These are phyloP conservation scores for Margarornis squamiger DNA, from an alignment of 2,797 vertebrate genomes.

Conservation along the genomic window DNA sequence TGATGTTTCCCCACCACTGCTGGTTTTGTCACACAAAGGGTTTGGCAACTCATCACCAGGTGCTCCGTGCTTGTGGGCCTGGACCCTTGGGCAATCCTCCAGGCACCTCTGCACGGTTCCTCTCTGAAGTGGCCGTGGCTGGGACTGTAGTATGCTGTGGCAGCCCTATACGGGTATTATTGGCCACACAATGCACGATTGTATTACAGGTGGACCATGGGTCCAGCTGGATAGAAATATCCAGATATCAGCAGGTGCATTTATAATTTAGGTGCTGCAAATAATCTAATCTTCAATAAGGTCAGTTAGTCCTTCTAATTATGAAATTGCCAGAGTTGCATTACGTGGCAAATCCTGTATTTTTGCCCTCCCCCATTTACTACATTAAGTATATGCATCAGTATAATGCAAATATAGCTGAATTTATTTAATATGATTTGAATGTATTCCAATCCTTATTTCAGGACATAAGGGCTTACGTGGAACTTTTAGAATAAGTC, in stretches of 20 bases:
- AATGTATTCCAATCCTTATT: background rate
- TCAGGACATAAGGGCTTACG: background rate
- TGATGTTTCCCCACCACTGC: rapidly evolving
- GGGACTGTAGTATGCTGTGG: no score
- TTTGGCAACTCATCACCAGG: background rate
- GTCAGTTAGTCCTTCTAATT: background rate
- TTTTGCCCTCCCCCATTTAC: rapidly evolving
- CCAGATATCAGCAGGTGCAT: background rate
- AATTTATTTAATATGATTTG: background rate
- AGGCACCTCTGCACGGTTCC: background rate
- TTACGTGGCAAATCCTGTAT: background rate
- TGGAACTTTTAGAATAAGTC: background rate
- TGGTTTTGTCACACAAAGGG: background rate
- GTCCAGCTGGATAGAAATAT: background rate
- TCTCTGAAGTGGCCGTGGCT: background rate
- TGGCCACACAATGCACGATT: no score
- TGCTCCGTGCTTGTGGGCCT: background rate
- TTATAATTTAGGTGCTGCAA: background rate
- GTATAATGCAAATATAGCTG: background rate
- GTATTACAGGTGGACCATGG: background rate
- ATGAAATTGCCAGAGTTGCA: background rate
- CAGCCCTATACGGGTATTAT: background rate
- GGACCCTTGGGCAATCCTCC: background rate
- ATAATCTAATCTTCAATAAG: background rate
- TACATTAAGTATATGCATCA: no score